Conservation (phyloP, 1,140 invertebrate species). For the Papilio machaon region DNA sequence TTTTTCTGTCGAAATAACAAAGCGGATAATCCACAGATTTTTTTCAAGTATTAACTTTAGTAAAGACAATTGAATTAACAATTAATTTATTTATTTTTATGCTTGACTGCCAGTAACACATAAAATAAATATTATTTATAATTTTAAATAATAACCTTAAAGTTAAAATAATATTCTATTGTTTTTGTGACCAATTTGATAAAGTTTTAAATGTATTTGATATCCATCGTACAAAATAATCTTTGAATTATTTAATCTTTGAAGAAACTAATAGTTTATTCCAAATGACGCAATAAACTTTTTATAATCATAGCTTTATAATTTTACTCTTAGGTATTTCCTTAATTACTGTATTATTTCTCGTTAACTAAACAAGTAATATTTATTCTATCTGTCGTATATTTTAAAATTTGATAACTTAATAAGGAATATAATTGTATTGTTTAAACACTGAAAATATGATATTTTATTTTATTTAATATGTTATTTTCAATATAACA, state of each 20-base stretch:
- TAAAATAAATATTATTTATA: not conserved
- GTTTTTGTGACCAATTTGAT: not conserved
- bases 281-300: not conserved
- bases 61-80: not conserved
- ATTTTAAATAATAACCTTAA: not conserved
- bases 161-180: not conserved
- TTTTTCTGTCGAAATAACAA: constrained; percentile 39
- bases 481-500: no score
- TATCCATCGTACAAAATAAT: constrained; percentile 1
- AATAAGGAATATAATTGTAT: no score
- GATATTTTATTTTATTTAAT: no score
- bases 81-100: constrained; percentile 26
- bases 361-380: not conserved
- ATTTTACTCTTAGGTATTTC: constrained; percentile 23
- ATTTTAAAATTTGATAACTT: not conserved
- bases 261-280: constrained; percentile 25
- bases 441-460: no score
- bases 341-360: not conserved
- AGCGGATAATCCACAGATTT: constrained; percentile 36
- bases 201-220: not conserved
- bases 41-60: constrained; percentile 7
- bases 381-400: not conserved
- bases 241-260: constrained; percentile 3
- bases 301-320: not conserved
- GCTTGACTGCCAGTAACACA: constrained; percentile 10